These are phyloP conservation scores for Pseudorhiza aurosa DNA, from an alignment of 30 jellyfish, hydroid and myxozoan genomes.

Conservation along the genomic window DNA sequence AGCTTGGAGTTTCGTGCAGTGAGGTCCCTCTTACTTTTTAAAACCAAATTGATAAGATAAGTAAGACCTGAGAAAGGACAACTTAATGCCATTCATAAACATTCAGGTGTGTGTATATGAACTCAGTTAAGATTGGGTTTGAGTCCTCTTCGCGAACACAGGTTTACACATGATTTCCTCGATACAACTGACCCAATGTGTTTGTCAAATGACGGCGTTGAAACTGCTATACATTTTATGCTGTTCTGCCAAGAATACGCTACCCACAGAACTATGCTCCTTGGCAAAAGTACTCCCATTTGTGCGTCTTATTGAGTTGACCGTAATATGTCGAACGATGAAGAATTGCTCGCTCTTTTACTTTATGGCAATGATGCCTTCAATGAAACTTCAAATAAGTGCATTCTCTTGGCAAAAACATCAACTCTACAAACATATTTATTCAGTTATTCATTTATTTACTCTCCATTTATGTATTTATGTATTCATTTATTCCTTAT, in stretches of 20 bases:
- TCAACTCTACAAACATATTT: constrained; percentile 1
- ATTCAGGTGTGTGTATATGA: constrained; percentile 22
- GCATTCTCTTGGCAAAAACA: constrained; percentile 16
- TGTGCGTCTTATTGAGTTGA: constrained; percentile 45
- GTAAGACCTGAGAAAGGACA: constrained; percentile 47
- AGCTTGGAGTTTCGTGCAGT: constrained; percentile 41
- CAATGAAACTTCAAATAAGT: not conserved
- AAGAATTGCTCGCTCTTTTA: constrained; percentile 25
- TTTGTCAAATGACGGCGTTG: constrained; percentile 27
- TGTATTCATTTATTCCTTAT: too few relatives aligned
- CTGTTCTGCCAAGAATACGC: constrained; percentile 51
- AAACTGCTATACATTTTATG: constrained; percentile 10
- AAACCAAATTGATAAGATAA: constrained; percentile 18
- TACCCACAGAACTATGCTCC: constrained; percentile 37
- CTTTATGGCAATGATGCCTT: constrained; percentile 39
- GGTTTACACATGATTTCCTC: constrained; percentile 14
- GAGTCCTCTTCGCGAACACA: constrained; percentile 26
- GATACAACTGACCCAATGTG: constrained; percentile 43
- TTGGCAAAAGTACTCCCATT: constrained; percentile 12
- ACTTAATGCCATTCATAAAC: constrained; percentile 26
- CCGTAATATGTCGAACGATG: constrained; percentile 21
- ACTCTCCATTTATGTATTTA: too few relatives aligned
- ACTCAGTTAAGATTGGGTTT: constrained; percentile 37
- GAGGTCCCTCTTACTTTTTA: constrained; percentile 33
- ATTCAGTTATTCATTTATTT: too few relatives aligned